Evolutionary conservation across 2,797 vertebrate genomes (phyloP), one percentile per base, ranked within the genome.

Genomic region (Vespertilio murinus): DNA sequence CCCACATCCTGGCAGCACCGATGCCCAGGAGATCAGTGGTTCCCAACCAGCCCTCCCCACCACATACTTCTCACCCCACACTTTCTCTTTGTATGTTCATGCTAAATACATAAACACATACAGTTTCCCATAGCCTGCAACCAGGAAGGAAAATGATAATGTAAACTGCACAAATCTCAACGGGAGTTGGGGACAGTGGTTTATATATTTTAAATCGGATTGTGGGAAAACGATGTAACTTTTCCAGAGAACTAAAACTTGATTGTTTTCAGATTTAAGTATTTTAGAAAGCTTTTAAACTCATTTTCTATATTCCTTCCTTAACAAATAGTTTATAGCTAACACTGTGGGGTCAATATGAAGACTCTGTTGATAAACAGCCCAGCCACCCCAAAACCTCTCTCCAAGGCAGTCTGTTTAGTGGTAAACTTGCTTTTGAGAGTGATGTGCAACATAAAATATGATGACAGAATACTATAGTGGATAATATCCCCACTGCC

Each of bases 201-300:
- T 89, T 65, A 3, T 17, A 47, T 56, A 45, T 80, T 52, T 83
- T 49, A 93, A 94, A 91, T 28, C 0, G 10, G 28, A 81, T 4
- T 9, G 13, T 40, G n/a, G 14, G 42, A 16, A 69, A 91, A 75
- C 22, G 71, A 96, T 14, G 8, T 40, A 17, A n/a, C 20, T 52
- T 52, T 71, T 91, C 61, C 52, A 95, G 65, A 20, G 49, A 64
- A 67, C 14, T 59, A 64, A 67, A 59, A 70, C 54, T 28, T 78
- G 14, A 84, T 7, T 45, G 22, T 30, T 96, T 94, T 69, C 42
- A 73, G 25, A 84, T 54, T 84, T 65, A 87, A 70, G 65, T 49
- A 89, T 38, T 64, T 91, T 13, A 61, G 45, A 74, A 73, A 67
- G 40, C 33, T 95, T 92, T 93, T 18, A 71, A 69, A 81, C 6